Evolutionary conservation across 2,113 vertebrate species (phyloP), one percentile per base, ranked within the genome.

Genomic region (Electrona antarctica): DNA sequence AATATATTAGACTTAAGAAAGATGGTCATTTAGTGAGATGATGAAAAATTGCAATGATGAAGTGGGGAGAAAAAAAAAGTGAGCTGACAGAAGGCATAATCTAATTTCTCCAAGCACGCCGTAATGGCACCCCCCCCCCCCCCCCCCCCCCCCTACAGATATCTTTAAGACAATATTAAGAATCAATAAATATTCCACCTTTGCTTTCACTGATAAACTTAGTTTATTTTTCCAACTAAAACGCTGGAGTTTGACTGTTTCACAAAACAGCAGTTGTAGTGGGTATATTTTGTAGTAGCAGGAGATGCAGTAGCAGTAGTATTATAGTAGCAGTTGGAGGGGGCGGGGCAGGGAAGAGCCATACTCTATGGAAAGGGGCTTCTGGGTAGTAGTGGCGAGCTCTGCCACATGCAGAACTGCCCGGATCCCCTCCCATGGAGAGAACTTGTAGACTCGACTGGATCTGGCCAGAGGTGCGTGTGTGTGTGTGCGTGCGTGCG

Each of bases 241-340:
- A 93, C 92, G 91, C 79, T 94, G 93, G 93, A 93, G 78, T 41
- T 64, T 67, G 69, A 84, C 78, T 79, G 85, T 83, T 67, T 76
- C 61, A 69, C 80, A 69, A 41, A 86, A 89, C 91, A 93, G 92
- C 91, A 94, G 92, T 90, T 92, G 91, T 88, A 89, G 90, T 91
- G 88, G 85, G 85, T 90, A 71, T 83, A 84, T 71, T 54, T 67
- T 92, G 88, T 89, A 91, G 90, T 91, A 90, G 89, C 83, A 87
- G 84, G 87, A 79, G 91, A 75, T 85, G 90, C 90, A 91, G 88
- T 90, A 92, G 92, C 90, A 94, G 91, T 92, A 93, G 90, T 92
- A 90, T 82, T 85, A 82, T 68, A 85, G 83, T 57, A 67, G 70
- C 8, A 12, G 8, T 55, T 12, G 21, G 21, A 21, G 21, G 21